Evolutionary conservation across 1,140 invertebrate species (phyloP).

Genomic region (Temnothorax nylanderi): DNA sequence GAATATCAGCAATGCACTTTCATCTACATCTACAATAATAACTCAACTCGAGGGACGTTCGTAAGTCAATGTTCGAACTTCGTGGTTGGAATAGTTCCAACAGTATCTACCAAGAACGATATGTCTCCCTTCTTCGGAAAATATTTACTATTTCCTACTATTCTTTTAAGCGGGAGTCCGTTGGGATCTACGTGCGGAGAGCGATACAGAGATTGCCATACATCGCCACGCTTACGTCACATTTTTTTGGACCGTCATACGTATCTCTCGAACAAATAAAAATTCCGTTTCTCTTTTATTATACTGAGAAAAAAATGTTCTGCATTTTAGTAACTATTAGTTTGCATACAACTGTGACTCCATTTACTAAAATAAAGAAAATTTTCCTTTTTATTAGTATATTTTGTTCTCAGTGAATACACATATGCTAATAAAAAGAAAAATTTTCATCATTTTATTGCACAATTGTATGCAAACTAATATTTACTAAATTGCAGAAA

Average conservation of each 20-base stretch:
- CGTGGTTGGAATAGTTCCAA: slow-evolving; percentile 76
- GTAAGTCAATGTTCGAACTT: slow-evolving; percentile 78
- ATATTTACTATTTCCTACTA: slow-evolving; percentile 78
- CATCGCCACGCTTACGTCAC: slow-evolving; percentile 11
- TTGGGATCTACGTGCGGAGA: slow-evolving; percentile 8
- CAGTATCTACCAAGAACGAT: slow-evolving; percentile 65
- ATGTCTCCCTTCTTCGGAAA: slow-evolving; percentile 67
- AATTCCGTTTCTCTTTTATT: too few species aligned
- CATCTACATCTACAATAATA: slow-evolving; percentile 58
- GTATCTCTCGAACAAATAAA: neutral
- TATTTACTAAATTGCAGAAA: too few species aligned
- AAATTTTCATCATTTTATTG: too few species aligned
- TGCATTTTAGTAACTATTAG: too few species aligned
- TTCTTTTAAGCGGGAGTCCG: slow-evolving; percentile 35
- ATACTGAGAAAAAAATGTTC: too few species aligned
- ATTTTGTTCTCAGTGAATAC: too few species aligned
- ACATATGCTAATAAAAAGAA: too few species aligned
- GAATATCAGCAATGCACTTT: neutral
- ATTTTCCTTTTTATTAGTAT: too few species aligned
- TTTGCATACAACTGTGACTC: too few species aligned
- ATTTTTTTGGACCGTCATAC: slow-evolving; percentile 15
- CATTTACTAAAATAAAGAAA: too few species aligned
- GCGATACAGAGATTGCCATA: slow-evolving; percentile 11
- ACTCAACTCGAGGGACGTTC: slow-evolving; percentile 43
- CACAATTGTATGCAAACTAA: too few species aligned